These are phyloP conservation scores for Notamacropus eugenii DNA, from an alignment of 2,797 vertebrate genomes.

Conservation along the genomic window DNA sequence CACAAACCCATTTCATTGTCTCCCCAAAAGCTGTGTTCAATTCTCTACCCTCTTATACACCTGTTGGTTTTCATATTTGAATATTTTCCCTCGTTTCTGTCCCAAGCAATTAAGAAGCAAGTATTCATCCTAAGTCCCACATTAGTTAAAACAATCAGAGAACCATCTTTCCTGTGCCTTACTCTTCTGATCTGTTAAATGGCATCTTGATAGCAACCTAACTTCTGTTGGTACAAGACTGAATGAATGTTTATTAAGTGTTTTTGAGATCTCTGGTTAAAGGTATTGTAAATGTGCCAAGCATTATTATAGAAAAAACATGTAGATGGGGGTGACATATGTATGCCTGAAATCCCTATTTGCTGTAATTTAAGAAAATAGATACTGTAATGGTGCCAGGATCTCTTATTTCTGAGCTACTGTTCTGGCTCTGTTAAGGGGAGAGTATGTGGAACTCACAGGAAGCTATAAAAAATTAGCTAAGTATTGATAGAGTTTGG, in stretches of 20 bases:
- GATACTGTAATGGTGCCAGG: slow-evolving; percentile 59
- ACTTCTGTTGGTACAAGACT: slow-evolving; percentile 40
- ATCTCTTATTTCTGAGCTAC: slow-evolving; percentile 65
- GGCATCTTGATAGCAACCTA: slow-evolving; percentile 7
- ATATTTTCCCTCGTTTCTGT: neutral
- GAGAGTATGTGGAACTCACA: slow-evolving; percentile 34
- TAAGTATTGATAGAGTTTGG: slow-evolving; percentile 66
- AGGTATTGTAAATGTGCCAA: slow-evolving; percentile 23
- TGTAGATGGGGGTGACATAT: slow-evolving; percentile 43
- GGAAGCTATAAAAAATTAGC: slow-evolving; percentile 65
- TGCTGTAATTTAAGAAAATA: slow-evolving; percentile 75
- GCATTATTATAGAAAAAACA: slow-evolving; percentile 59
- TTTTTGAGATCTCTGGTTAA: slow-evolving; percentile 27
- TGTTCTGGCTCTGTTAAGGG: slow-evolving; percentile 42
- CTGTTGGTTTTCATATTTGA: neutral
- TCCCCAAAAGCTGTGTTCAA: neutral
- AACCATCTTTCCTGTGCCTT: neutral
- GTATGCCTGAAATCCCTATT: slow-evolving; percentile 54
- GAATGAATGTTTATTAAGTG: slow-evolving; percentile 55
- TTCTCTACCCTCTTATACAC: neutral
- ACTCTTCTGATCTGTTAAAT: slow-evolving; percentile 23
- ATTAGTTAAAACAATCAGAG: neutral
- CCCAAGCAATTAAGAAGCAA: slow-evolving; percentile 11
- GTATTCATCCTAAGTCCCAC: neutral
- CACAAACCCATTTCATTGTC: neutral